Base-by-base conservation (phyloP, 2,888 invertebrate species). In the Syrphus vitripennis region DNA sequence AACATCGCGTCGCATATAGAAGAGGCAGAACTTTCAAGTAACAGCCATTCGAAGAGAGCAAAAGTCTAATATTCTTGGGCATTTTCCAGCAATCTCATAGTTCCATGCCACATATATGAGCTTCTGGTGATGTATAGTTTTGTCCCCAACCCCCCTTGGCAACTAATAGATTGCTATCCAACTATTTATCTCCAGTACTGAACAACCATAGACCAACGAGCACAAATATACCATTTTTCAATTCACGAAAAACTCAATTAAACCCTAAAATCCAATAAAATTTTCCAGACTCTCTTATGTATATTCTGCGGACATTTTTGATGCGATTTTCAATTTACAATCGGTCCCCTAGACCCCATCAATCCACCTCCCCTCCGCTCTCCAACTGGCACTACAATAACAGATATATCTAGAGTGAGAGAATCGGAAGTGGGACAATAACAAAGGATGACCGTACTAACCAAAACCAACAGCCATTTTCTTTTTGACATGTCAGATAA, bases 311-410 rank as follows among this genome's bases (percentile, higher is more conserved):
- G 86, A 78, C 82, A 78, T 67, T 63, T 81, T 82, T 86, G 86
- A 86, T 86, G 82, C 61, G 77, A 81, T 82, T 86, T 86, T 86
- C 86, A 82, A 86, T 86, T 86, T 82, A 86, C 82, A 78, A 77
- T 78, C 69, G 74, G 53, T 63, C 34, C 50, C 31, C 26, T n/a
- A n/a, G 42, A 14, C 53, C 16, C 45, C 63, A 26, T 16, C 34
- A 55, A 55, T 40, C 24, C 55, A 10, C 42, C 40, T 12, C 21
- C 34, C 0, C 37, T 19, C 55, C 6, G 31, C 40, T 12, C 21
- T 24, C 0, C 37, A 19, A 31, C 55, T n/a, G 3, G 6, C 6
- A 12, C 1, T 31, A 29, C 3, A 31, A 31, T 31, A 57, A 26
- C 16, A 31, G 19, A 12, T 34, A 19, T 7, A 50, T 4, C 21